Evolutionary conservation across 1,140 invertebrate species (phyloP).

Genomic region (Ganaspis sp.): DNA sequence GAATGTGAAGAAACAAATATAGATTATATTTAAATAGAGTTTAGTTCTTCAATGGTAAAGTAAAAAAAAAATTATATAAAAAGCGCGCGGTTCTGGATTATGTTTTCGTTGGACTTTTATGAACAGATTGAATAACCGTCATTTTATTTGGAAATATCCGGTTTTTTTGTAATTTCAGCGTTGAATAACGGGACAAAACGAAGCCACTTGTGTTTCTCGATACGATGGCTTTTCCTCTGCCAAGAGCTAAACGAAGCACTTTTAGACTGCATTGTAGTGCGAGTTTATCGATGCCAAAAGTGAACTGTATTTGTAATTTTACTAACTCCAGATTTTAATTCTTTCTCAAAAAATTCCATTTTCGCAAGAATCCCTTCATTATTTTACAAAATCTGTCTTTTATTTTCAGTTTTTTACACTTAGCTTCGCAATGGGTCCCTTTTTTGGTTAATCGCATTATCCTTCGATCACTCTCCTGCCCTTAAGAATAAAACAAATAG

Average conservation of each 20-base stretch:
- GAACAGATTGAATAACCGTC: neutral
- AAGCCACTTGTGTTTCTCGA: constrained; percentile 51
- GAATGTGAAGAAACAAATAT: no score
- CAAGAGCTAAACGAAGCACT: constrained; percentile 54
- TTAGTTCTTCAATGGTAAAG: no score
- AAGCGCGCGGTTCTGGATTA: no score
- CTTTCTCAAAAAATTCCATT: neutral
- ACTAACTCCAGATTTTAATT: neutral
- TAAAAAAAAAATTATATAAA: no score
- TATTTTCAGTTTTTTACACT: neutral
- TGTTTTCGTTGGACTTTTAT: neutral
- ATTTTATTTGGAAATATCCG: neutral
- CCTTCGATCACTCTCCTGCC: no score
- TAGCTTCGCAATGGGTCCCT: no score
- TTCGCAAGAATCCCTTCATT: constrained; percentile 27
- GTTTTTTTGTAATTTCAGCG: neutral
- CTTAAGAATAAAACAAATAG: no score
- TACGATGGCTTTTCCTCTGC: constrained; percentile 47
- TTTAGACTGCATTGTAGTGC: constrained; percentile 19
- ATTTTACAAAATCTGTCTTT: constrained; percentile 29
- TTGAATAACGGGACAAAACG: constrained; percentile 30
- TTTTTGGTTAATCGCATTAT: no score
- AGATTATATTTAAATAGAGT: no score
- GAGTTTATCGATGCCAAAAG: constrained; percentile 26
- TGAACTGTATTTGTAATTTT: neutral